Conservation (phyloP, 2,888 invertebrate genomes). For the Trichacis sp. region DNA sequence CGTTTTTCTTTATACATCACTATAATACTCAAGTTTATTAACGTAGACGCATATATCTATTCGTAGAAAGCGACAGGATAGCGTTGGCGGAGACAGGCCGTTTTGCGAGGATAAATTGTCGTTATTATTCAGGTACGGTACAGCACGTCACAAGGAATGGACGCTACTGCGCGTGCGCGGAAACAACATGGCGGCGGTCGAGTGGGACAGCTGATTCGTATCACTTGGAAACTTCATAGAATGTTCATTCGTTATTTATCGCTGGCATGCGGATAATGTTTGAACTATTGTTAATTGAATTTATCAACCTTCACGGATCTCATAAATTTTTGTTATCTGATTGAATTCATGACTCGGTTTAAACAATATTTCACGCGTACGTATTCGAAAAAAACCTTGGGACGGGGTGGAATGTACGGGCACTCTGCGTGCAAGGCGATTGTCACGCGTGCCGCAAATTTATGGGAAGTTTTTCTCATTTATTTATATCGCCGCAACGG, state of each 20-base stretch:
- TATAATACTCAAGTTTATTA: neutral
- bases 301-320: neutral
- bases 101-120: conserved; percentile 3
- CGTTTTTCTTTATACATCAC: neutral
- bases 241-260: no score
- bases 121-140: neutral
- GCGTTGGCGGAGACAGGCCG: conserved; percentile 9
- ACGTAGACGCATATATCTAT: neutral
- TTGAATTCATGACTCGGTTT: no score
- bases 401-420: conserved; percentile 6
- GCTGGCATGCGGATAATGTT: neutral
- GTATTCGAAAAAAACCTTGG: neutral
- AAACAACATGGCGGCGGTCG: no score
- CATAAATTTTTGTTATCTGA: no score
- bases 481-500: neutral
- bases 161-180: no score
- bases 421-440: conserved; percentile 9
- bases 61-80: conserved; percentile 13
- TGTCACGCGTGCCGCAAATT: conserved; percentile 13
- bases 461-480: neutral
- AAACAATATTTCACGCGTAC: no score
- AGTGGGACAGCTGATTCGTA: no score
- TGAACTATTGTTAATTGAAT: neutral
- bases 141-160: neutral
- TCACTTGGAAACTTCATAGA: no score